These are phyloP conservation scores for Oryzias sinensis DNA, from an alignment of 2,797 vertebrate species.

Conservation along the genomic window DNA sequence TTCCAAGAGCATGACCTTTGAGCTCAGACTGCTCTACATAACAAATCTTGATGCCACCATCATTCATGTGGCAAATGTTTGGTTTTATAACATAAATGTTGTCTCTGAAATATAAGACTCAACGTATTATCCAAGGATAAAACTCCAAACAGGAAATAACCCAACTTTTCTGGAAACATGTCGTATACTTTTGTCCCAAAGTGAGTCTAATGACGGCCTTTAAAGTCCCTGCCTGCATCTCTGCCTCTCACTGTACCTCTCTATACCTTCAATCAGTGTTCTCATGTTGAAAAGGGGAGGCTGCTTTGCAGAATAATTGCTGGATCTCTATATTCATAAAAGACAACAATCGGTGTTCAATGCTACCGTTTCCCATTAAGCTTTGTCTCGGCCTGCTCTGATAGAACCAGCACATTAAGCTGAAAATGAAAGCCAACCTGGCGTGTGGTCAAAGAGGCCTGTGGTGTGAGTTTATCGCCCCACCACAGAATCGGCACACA, in stretches of 20 bases:
- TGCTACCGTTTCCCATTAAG: constrained; percentile 59
- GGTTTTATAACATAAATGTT: too few relatives aligned
- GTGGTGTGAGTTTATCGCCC: constrained; percentile 69
- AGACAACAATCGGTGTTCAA: constrained; percentile 42
- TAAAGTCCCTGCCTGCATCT: not conserved
- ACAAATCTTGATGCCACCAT: too few relatives aligned
- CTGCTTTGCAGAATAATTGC: constrained; percentile 64
- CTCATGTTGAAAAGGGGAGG: constrained; percentile 21
- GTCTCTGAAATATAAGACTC: too few relatives aligned
- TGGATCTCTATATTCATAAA: constrained; percentile 70
- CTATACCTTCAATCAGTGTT: constrained; percentile 36
- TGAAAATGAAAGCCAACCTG: constrained; percentile 48
- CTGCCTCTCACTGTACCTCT: constrained; percentile 18
- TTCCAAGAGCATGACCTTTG: too few relatives aligned
- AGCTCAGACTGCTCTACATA: too few relatives aligned
- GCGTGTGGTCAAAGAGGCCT: constrained; percentile 69
- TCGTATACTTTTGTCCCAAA: not conserved
- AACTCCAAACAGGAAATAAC: not conserved
- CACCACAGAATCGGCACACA: constrained; percentile 53
- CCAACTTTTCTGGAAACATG: not conserved
- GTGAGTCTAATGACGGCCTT: not conserved
- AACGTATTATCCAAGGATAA: too few relatives aligned
- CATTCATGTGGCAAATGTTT: too few relatives aligned
- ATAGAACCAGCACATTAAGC: constrained; percentile 59
- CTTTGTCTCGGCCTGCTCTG: constrained; percentile 53